Base-by-base conservation (phyloP, 2,888 invertebrate genomes). In the Aporophyla lueneburgensis region DNA sequence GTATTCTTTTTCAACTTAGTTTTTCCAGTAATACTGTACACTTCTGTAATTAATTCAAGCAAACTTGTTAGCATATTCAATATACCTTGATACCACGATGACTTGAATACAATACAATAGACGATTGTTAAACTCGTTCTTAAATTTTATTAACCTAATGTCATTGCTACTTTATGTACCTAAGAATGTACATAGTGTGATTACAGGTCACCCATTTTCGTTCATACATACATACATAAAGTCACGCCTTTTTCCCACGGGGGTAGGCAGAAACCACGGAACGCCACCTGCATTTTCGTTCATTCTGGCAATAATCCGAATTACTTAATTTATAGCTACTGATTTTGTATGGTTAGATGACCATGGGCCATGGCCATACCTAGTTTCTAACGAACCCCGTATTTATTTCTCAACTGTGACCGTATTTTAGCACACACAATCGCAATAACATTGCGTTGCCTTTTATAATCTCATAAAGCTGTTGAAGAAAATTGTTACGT, bases 401-500 rank as follows among this genome's bases (percentile, higher is more conserved):
- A 43, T 56, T 16, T 21, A 24, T 62, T 56, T 56, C 24, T 40
- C 19, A 40, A 40, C 33, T 14, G 4, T 33, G 19, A 40, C n/a
- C 19, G 33, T 62, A 21, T 46, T 71, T 71, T 40, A 53, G 40
- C 19, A 19, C 46, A 49, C 33, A 58, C 33, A 51, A 56, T 58
- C 24, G 46, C 21, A 68, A 56, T 66, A 56, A 46, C 7, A 70
- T 71, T 62, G 56, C 19, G 56, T n/a, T 70, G 43, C 5, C 27
- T 59, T 49, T 53, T 51, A 61, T 16, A 61, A 46, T 54, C 2
- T 61, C 51, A 7, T 80, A 65, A 67, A 51, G 40, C n/a, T 53
- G 53, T 63, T 58, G 56, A 27, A 75, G 10, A 59, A 69, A 71
- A 77, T 69, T 27, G 51, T 77, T 72, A 81, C 83, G 83, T 81